These are phyloP conservation scores for Tridacna crocea DNA, from an alignment of 2,888 invertebrate species.

Conservation along the genomic window DNA sequence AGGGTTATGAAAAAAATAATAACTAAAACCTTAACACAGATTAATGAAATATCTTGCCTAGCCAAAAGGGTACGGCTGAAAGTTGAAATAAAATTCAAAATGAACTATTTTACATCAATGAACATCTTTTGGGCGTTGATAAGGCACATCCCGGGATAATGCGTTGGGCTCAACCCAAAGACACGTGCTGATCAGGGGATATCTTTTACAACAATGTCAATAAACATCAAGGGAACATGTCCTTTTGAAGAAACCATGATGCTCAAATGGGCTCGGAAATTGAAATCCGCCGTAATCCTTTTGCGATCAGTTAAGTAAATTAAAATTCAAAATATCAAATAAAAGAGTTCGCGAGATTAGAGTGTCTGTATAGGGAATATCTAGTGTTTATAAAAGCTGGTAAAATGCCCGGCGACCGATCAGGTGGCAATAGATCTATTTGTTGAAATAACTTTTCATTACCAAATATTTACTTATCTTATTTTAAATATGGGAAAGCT, in stretches of 20 bases:
- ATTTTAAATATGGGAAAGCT: too few species aligned
- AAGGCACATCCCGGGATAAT: slow-evolving; percentile 21
- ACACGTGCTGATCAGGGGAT: slow-evolving; percentile 31
- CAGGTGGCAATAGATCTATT: not conserved
- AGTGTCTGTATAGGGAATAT: not conserved
- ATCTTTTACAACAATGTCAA: slow-evolving; percentile 56
- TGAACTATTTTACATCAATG: slow-evolving; percentile 16
- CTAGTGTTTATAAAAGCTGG: not conserved
- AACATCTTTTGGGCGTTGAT: slow-evolving; percentile 3
- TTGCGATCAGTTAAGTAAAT: slow-evolving; percentile 47
- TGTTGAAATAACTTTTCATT: not conserved
- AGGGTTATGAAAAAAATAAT: too few species aligned
- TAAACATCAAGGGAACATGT: slow-evolving; percentile 42
- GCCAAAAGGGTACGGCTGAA: too few species aligned
- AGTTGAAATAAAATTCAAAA: not conserved
- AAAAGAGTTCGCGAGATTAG: slow-evolving; percentile 12
- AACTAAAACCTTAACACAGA: too few species aligned
- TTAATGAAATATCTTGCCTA: too few species aligned
- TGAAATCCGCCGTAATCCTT: slow-evolving; percentile 37
- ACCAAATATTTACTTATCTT: not conserved
- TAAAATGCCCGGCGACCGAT: not conserved
- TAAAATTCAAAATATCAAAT: slow-evolving; percentile 45
- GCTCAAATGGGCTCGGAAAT: slow-evolving; percentile 23
- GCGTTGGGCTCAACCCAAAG: not conserved
- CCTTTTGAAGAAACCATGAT: slow-evolving; percentile 24